Conservation (phyloP, 2,797 vertebrate species). For the Poecilia gillii region DNA sequence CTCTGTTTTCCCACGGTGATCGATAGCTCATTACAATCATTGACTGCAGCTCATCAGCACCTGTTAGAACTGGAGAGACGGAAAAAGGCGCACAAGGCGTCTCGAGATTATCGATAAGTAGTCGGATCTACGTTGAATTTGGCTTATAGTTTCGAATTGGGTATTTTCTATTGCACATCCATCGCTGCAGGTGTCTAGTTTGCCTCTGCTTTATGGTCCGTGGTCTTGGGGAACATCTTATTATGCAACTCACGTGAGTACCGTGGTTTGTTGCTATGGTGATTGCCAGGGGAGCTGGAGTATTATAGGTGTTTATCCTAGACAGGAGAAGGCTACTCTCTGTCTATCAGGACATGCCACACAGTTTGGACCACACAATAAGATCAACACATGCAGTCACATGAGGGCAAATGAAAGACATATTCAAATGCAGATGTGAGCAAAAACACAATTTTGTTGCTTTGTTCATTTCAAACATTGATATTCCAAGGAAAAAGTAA, state of each 20-base stretch:
- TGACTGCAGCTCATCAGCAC: slow-evolving; percentile 83
- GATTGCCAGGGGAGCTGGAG: slow-evolving; percentile 80
- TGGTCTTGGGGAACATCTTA: slow-evolving; percentile 77
- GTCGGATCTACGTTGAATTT: slow-evolving; percentile 45
- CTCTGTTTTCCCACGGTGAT: slow-evolving; percentile 83
- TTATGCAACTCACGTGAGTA: slow-evolving; percentile 81
- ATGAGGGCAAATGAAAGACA: slow-evolving; percentile 50
- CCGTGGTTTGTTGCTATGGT: slow-evolving; percentile 82
- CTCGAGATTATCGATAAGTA: slow-evolving; percentile 55
- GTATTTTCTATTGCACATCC: slow-evolving; percentile 59
- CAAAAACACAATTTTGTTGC: slow-evolving; percentile 27
- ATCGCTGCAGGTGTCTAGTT: slow-evolving; percentile 56
- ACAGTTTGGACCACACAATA: slow-evolving; percentile 70
- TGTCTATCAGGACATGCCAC: slow-evolving; percentile 68
- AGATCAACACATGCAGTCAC: slow-evolving; percentile 50
- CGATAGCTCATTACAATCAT: slow-evolving; percentile 85
- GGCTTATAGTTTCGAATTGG: slow-evolving; percentile 53
- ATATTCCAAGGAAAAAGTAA: slow-evolving; percentile 71
- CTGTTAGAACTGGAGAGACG: slow-evolving; percentile 77
- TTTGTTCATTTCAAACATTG: slow-evolving; percentile 54
- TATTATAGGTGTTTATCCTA: slow-evolving; percentile 82
- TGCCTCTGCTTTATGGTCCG: slow-evolving; percentile 65
- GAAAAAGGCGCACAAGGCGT: slow-evolving; percentile 57
- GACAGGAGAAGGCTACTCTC: slow-evolving; percentile 72
- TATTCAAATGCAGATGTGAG: slow-evolving; percentile 46